Conservation (phyloP, 2,113 vertebrate species). For the Malurus melanocephalus region DNA sequence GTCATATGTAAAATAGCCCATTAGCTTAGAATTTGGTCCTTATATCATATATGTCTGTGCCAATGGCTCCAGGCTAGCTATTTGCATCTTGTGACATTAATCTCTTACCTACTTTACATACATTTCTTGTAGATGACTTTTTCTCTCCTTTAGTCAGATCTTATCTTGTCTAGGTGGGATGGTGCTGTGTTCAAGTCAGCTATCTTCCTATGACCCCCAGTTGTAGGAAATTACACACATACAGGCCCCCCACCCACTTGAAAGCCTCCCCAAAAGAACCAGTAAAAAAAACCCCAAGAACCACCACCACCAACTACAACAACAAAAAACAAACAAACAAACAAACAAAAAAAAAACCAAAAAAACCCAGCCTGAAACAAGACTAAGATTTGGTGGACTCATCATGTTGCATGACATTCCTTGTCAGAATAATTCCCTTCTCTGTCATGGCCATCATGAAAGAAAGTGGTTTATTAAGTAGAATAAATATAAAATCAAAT, state of each 20-base stretch:
- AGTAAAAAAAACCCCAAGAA: neutral
- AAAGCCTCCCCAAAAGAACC: neutral
- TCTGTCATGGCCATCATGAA: neutral
- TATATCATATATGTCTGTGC: neutral
- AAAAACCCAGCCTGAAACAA: neutral
- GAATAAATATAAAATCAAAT: neutral
- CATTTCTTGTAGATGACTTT: neutral
- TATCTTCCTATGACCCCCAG: neutral
- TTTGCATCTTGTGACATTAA: neutral
- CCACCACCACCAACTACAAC: no score
- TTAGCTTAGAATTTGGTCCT: neutral
- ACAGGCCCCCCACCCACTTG: accelerated
- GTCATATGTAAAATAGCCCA: neutral
- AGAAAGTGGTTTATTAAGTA: neutral
- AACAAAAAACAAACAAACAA: neutral
- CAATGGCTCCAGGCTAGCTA: neutral
- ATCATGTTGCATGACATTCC: neutral
- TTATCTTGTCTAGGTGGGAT: neutral
- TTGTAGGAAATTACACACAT: neutral
- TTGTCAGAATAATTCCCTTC: neutral
- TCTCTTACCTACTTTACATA: neutral
- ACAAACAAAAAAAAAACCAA: neutral
- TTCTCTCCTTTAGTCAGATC: neutral
- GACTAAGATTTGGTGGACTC: neutral
- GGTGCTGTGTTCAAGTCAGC: neutral